Evolutionary conservation across 1,140 invertebrate genomes (phyloP), one percentile per base, ranked within the genome.

Genomic region (Gryllus bimaculatus): DNA sequence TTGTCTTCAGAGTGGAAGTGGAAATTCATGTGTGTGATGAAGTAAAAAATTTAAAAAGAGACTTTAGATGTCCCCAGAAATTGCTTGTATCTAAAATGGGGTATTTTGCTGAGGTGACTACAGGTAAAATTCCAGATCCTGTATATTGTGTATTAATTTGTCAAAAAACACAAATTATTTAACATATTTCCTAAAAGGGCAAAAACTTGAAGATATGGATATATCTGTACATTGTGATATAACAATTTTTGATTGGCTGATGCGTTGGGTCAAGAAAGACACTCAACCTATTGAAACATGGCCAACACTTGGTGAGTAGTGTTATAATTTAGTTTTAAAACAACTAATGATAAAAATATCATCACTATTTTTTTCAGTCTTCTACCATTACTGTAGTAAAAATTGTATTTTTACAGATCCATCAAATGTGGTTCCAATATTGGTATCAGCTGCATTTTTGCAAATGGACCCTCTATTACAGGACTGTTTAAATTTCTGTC

Each of bases 201-300:
- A 96, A 86, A 89, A 91, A 75, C 84, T 96, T 18, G 95, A 97
- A 84, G 96, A 98, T 82, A 97, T 98, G 89, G 96, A 98, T 83
- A 98, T 98, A 81, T 97, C 96, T 0, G 96, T 98, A 0, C 96
- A 98, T 85, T 98, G 96, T 85, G 96, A 98, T 86, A 93, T 98
- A 76, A 91, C 90, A 76, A 93, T 94, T 81, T 98, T 98, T 85
- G 96, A 98, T 81, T 98, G 96, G 96, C 86, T 98, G n/a, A 96
- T 98, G 92, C 90, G 92, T 81, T 98, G 96, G 95, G 94, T 97
- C 0, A 94, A 94, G 84, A 90, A 91, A 76, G 92, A 93, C 81
- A 86, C 89, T 0, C 89, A 90, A 66, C 86, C 90, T 78, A 89
- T 90, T 80, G 90, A 90, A 79, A 88, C 90, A 78, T 91, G 91